phyloP scores from a whole-genome alignment of 1,140 invertebrate species.

The Solenopsis fugax region DNA sequence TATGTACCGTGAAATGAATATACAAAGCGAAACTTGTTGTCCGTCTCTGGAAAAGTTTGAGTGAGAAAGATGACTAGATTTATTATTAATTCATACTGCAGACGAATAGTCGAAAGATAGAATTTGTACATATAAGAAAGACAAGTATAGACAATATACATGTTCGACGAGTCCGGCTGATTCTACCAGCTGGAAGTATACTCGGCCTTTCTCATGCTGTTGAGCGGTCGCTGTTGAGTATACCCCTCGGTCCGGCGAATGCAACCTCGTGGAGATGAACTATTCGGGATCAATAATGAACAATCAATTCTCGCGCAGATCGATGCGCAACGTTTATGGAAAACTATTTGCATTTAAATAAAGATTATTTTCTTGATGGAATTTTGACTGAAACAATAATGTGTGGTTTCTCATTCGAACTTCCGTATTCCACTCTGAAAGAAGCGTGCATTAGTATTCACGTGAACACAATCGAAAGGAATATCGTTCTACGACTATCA shows the following conservation, averaged over 20 bases:
- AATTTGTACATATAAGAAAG: constrained; percentile 54
- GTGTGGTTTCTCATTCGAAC: constrained; percentile 70
- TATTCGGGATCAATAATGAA: constrained; percentile 79
- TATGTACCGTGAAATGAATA: background rate
- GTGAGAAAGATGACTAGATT: constrained; percentile 63
- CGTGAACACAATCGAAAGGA: constrained; percentile 49
- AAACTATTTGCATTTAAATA: constrained; percentile 54
- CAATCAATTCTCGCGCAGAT: constrained; percentile 64
- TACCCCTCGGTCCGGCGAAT: constrained; percentile 85
- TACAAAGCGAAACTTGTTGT: constrained; percentile 20
- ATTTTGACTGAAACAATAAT: constrained; percentile 79
- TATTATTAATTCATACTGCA: constrained; percentile 12
- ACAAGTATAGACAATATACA: constrained; percentile 59
- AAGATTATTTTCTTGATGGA: constrained; percentile 66
- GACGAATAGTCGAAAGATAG: constrained; percentile 48
- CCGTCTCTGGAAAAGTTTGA: constrained; percentile 68
- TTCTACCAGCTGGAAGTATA: constrained; percentile 86
- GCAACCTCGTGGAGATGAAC: constrained; percentile 83
- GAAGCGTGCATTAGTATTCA: constrained; percentile 79
- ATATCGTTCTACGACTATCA: constrained; percentile 22
- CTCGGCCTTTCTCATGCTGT: constrained; percentile 87
- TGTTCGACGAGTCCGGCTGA: constrained; percentile 80
- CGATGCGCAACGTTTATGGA: constrained; percentile 40
- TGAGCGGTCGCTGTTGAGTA: constrained; percentile 86
- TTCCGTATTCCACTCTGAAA: constrained; percentile 80